phyloP scores from a whole-genome alignment of 2,113 vertebrate species.

The Pterophyllum scalare region DNA sequence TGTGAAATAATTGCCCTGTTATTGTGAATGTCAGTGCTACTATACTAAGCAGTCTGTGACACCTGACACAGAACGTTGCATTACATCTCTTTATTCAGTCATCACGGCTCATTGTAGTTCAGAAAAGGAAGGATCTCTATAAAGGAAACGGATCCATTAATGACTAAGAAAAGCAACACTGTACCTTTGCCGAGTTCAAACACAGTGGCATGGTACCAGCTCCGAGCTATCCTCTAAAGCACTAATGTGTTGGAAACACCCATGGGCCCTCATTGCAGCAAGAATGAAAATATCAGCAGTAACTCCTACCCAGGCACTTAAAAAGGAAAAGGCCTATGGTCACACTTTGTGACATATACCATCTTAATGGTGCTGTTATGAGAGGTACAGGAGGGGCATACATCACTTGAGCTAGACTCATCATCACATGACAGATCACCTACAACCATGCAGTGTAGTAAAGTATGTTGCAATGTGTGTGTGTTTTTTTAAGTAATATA shows the following conservation, averaged over 20 bases:
- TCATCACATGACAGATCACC: constrained; percentile 22
- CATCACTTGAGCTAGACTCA: neutral
- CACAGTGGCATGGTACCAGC: constrained; percentile 38
- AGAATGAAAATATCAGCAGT: constrained; percentile 51
- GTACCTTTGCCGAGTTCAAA: constrained; percentile 53
- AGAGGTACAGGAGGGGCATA: neutral
- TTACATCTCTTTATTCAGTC: constrained; percentile 46
- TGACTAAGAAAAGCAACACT: constrained; percentile 36
- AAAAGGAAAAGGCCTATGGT: constrained; percentile 48
- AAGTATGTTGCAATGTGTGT: neutral
- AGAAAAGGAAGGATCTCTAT: constrained; percentile 34
- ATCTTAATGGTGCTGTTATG: constrained; percentile 43
- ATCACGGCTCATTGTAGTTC: neutral
- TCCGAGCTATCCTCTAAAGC: constrained; percentile 25
- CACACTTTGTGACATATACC: constrained; percentile 46
- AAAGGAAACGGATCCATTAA: constrained; percentile 41
- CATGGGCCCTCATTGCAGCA: constrained; percentile 34
- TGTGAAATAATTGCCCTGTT: neutral
- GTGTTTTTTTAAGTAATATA: neutral
- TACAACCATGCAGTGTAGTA: neutral
- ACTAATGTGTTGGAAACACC: constrained; percentile 59
- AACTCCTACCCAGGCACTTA: constrained; percentile 40
- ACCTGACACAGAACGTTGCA: neutral
- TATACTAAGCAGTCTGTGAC: neutral
- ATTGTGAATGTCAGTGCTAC: neutral